Evolutionary conservation across 1,140 invertebrate species (phyloP).

Genomic region (Neodiprion pinetum): DNA sequence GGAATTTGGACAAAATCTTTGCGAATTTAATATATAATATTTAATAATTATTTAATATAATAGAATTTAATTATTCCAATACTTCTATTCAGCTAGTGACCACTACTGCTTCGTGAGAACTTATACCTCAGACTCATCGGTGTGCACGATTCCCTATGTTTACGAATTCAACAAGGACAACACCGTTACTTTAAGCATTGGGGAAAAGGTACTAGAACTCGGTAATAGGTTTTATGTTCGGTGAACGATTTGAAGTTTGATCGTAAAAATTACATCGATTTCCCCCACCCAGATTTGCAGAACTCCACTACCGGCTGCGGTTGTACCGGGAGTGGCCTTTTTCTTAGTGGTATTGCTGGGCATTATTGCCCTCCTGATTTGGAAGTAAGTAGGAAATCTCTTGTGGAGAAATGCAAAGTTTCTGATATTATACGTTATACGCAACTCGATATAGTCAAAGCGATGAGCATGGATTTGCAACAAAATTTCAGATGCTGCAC

Average conservation of each 20-base stretch:
- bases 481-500: slow-evolving; percentile 27
- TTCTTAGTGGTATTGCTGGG: slow-evolving; percentile 20
- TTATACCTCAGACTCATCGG: slow-evolving; percentile 21
- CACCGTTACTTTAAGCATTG: slow-evolving; percentile 34
- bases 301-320: slow-evolving; percentile 26
- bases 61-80: no score
- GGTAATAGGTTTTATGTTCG: not conserved
- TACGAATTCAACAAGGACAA: slow-evolving; percentile 39
- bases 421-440: no score
- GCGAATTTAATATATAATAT: no score
- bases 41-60: no score
- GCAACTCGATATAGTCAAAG: no score
- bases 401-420: no score
- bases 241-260: not conserved
- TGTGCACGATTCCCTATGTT: slow-evolving; percentile 36
- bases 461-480: not conserved
- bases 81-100: slow-evolving; percentile 27
- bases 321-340: slow-evolving; percentile 26
- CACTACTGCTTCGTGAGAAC: slow-evolving; percentile 39
- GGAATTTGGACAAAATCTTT: no score
- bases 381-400: slow-evolving; percentile 24
- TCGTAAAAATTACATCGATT: no score
- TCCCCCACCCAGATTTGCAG: slow-evolving; percentile 22
- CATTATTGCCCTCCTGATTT: slow-evolving; percentile 26
- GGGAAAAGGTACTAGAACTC: slow-evolving; percentile 30